A percentile compares a stretch with the other conserved stretches of the same genome.
Conservation (phyloP, 2,113 vertebrate species). For the Pelobates fuscus region DNA sequence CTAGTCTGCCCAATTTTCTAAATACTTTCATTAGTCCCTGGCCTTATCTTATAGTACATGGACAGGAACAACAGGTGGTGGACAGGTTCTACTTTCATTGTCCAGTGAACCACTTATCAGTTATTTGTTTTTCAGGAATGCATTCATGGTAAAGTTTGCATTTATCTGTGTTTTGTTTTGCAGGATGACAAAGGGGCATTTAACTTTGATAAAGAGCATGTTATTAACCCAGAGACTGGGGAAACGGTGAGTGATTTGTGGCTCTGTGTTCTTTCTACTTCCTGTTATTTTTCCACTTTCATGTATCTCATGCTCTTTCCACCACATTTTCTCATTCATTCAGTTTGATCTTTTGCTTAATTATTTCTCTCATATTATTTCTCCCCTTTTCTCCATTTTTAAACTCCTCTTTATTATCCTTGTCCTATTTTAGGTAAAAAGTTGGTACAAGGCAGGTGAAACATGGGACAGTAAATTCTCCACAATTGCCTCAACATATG, state of each 20-base stretch:
- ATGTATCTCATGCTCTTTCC: not conserved
- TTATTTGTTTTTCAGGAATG: too few relatives aligned
- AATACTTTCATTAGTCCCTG: too few relatives aligned
- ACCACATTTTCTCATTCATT: not conserved
- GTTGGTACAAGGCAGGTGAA: slow-evolving; percentile 85
- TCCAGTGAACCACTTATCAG: too few relatives aligned
- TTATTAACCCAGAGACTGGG: slow-evolving; percentile 83
- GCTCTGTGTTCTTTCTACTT: not conserved
- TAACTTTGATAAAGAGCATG: slow-evolving; percentile 79
- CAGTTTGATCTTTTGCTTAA: not conserved
- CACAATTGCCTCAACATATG: slow-evolving; percentile 85
- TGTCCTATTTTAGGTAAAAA: slow-evolving; percentile 71
- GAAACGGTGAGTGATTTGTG: slow-evolving; percentile 65
- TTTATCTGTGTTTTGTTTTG: not conserved
- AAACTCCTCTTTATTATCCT: not conserved
- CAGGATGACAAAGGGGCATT: slow-evolving; percentile 81
- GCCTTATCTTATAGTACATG: too few relatives aligned
- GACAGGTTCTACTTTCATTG: too few relatives aligned
- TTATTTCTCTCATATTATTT: not conserved
- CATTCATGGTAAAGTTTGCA: too few relatives aligned
- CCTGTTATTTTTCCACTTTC: not conserved
- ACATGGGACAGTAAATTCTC: slow-evolving; percentile 93
- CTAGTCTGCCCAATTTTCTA: too few relatives aligned
- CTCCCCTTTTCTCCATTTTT: not conserved
- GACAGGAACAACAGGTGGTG: too few relatives aligned